A percentile compares a stretch with the other conserved stretches of the same genome.
These are phyloP conservation scores for Drosophila ironensis DNA, from an alignment of 1,140 invertebrate species.

Conservation along the genomic window DNA sequence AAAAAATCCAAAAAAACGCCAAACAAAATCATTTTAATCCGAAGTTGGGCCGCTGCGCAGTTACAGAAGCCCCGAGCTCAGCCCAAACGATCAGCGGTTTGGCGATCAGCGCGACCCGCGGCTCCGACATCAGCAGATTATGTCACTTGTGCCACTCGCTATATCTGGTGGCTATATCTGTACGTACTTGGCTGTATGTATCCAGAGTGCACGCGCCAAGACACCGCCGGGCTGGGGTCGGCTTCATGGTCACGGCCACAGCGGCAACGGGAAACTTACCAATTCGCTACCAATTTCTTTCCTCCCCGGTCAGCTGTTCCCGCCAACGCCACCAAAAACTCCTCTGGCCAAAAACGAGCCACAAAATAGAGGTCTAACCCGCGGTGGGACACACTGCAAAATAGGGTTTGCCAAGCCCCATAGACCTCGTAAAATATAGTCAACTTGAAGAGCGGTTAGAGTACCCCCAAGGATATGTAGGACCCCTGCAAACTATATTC, in stretches of 20 bases:
- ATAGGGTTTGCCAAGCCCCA: too few species aligned
- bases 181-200: slow-evolving; percentile 9
- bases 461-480: too few species aligned
- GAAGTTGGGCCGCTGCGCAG: slow-evolving; percentile 58
- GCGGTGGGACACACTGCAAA: neutral
- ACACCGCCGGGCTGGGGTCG: slow-evolving; percentile 33
- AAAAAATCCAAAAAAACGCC: neutral
- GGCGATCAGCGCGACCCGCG: slow-evolving; percentile 25
- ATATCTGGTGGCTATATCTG: too few species aligned
- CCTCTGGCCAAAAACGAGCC: slow-evolving; percentile 10
- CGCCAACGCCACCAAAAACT: slow-evolving; percentile 19
- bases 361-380: neutral
- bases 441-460: too few species aligned
- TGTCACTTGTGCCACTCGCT: slow-evolving; percentile 50
- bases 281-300: slow-evolving; percentile 52
- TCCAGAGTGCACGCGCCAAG: slow-evolving; percentile 57
- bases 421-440: too few species aligned
- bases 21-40: neutral
- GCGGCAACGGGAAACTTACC: slow-evolving; percentile 51
- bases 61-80: slow-evolving; percentile 69
- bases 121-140: slow-evolving; percentile 72
- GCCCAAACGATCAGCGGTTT: slow-evolving; percentile 29
- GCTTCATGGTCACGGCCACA: slow-evolving; percentile 69
- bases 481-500: too few species aligned
- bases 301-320: slow-evolving; percentile 61